A percentile compares a stretch with the other conserved stretches of the same genome.
These are phyloP conservation scores for Eonycteris spelaea DNA, from an alignment of 2,113 vertebrate genomes.

Conservation along the genomic window DNA sequence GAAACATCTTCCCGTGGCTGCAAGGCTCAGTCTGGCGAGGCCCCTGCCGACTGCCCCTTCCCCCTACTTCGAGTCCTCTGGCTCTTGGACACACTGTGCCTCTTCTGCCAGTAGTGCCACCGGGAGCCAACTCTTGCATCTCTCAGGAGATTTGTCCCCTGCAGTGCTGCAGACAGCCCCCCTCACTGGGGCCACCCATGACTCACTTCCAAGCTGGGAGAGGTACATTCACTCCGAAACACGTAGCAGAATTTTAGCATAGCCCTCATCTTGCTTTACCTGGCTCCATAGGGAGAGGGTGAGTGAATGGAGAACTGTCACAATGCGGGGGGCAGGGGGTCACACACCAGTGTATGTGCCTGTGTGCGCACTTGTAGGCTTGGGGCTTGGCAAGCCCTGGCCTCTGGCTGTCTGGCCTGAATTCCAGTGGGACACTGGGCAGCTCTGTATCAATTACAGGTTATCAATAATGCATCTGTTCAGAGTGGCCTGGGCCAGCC, in stretches of 20 bases:
- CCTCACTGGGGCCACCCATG: background rate
- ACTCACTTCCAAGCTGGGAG: background rate
- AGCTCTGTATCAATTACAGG: slow-evolving; percentile 34
- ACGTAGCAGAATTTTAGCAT: background rate
- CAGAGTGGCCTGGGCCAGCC: slow-evolving; percentile 22
- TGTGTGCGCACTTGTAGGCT: background rate
- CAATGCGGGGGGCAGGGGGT: no score
- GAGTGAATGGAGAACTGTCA: background rate
- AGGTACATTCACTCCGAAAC: background rate
- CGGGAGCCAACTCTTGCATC: background rate
- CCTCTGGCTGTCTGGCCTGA: slow-evolving; percentile 29
- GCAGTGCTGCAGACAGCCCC: background rate
- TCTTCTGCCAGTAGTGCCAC: background rate
- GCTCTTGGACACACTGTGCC: fast-evolving
- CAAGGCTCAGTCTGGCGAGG: background rate
- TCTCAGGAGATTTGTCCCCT: background rate
- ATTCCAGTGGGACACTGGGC: slow-evolving; percentile 37
- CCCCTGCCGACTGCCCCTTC: background rate
- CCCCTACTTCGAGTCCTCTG: background rate
- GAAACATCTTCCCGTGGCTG: background rate
- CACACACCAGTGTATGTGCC: background rate
- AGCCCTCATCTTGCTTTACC: background rate
- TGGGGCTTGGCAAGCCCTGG: background rate
- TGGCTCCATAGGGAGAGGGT: background rate
- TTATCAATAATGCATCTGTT: slow-evolving; percentile 54